These are phyloP conservation scores for Nothura maculosa DNA, from an alignment of 2,797 vertebrate species.

Conservation along the genomic window DNA sequence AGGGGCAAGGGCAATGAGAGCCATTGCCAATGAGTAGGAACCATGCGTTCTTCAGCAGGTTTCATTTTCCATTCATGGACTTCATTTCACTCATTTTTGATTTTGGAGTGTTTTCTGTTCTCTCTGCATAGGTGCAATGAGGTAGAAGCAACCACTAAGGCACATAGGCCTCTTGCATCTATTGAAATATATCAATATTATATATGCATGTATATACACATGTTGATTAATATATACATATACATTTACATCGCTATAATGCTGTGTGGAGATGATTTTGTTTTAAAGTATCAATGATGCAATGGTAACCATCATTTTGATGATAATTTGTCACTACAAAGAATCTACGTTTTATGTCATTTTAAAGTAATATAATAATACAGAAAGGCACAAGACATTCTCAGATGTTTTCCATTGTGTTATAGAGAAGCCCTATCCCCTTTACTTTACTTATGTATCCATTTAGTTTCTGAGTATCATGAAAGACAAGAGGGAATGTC, in stretches of 20 bases:
- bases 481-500: not conserved
- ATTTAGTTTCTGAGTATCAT: not conserved
- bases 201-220: not conserved
- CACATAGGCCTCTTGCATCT: not conserved
- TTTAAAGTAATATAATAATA: not conserved
- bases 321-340: not conserved
- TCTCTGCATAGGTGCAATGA: not conserved
- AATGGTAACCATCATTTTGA: not conserved
- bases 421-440: not conserved
- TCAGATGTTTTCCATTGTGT: not conserved
- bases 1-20: not conserved
- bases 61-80: no score
- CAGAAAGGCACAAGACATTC: not conserved
- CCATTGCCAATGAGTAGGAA: not conserved
- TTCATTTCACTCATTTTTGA: no score
- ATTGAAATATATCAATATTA: not conserved
- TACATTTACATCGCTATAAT: not conserved
- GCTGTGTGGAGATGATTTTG: not conserved
- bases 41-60: fast-evolving
- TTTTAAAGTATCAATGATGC: not conserved
- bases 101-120: not conserved
- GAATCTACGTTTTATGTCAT: not conserved
- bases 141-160: not conserved
- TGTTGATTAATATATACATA: not conserved
- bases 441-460: not conserved